Conservation (phyloP, 2,888 invertebrate species). For the Andrena flavipes region DNA sequence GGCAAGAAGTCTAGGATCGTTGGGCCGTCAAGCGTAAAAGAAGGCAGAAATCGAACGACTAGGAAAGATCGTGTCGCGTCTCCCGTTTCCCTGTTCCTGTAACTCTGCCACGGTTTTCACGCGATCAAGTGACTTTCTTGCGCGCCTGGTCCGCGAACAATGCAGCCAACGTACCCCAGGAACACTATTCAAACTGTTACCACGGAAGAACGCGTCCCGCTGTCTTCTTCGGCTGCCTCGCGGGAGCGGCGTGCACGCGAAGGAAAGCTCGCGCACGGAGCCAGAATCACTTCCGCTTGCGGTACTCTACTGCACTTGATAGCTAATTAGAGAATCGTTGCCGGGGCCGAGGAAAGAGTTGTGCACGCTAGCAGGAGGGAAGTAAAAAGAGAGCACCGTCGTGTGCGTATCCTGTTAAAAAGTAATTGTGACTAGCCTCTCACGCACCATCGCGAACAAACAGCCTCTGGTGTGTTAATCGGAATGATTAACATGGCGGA, state of each 20-base stretch:
- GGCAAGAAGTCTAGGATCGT: neutral
- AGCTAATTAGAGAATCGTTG: conserved; percentile 79
- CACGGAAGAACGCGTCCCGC: conserved; percentile 67
- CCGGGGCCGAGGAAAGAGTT: conserved; percentile 52
- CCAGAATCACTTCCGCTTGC: conserved; percentile 79
- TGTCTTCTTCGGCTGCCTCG: conserved; percentile 43
- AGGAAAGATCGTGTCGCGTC: neutral
- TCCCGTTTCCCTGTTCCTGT: conserved; percentile 14
- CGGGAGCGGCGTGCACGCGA: conserved; percentile 39
- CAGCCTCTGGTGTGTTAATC: conserved; percentile 19
- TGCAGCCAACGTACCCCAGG: conserved; percentile 41
- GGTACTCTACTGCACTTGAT: conserved; percentile 72
- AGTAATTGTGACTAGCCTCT: conserved; percentile 55
- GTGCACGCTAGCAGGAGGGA: neutral
- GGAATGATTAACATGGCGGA: conserved; percentile 63
- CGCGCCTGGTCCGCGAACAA: conserved; percentile 52
- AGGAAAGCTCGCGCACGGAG: conserved; percentile 58
- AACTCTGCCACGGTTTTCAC: conserved; percentile 32
- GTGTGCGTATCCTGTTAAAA: conserved; percentile 47
- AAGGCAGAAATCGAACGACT: conserved; percentile 24
- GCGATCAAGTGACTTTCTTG: conserved; percentile 36
- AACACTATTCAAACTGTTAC: conserved; percentile 65
- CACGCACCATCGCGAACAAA: conserved; percentile 67
- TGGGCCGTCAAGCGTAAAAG: conserved; percentile 17
- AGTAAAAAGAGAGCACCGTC: neutral